Conservation (phyloP, 1,140 invertebrate species). For the Pseudomyrmex concolor region DNA sequence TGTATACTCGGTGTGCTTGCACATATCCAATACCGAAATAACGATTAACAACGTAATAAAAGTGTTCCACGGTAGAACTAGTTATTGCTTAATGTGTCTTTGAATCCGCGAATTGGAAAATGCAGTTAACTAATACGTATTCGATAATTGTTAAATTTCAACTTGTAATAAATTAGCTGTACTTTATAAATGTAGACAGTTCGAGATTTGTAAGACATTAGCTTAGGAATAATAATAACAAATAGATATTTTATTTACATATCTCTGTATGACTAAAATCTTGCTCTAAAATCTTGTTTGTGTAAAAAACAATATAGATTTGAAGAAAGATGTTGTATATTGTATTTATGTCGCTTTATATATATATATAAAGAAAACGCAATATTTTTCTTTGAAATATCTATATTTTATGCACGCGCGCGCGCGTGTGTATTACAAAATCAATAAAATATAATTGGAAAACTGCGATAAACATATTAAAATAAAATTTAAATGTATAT, state of each 20-base stretch:
- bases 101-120: not conserved
- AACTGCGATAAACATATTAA: not conserved
- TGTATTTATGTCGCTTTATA: not conserved
- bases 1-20: not conserved
- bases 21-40: conserved; percentile 11
- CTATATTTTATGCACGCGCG: too few species aligned
- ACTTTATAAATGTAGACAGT: not conserved
- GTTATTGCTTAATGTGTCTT: not conserved
- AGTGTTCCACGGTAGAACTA: not conserved
- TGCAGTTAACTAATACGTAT: not conserved
- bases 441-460: conserved; percentile 34
- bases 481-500: too few species aligned
- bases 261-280: not conserved
- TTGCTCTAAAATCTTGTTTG: too few species aligned
- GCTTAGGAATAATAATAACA: not conserved
- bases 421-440: not conserved
- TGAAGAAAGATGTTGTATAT: not conserved
- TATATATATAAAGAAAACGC: too few species aligned
- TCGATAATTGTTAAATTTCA: not conserved
- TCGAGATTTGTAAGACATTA: not conserved
- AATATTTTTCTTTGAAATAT: too few species aligned
- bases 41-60: not conserved
- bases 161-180: not conserved
- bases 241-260: not conserved
- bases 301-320: not conserved